These are phyloP conservation scores for Onychostruthus taczanowskii DNA, from an alignment of 2,113 vertebrate species.

Conservation along the genomic window DNA sequence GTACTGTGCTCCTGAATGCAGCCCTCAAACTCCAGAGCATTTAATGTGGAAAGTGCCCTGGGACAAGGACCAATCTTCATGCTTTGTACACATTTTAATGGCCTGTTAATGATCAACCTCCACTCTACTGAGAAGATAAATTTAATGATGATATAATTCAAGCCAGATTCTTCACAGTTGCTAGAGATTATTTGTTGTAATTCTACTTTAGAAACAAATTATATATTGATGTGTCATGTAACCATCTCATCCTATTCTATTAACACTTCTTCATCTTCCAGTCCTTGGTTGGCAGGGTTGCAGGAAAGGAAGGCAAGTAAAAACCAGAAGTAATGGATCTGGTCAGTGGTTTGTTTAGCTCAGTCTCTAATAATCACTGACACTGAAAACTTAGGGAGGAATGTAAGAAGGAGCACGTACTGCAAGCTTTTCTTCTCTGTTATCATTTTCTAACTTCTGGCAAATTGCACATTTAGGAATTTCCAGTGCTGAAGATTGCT, in stretches of 20 bases:
- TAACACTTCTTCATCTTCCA: not conserved
- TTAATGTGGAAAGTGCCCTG: slow-evolving; percentile 61
- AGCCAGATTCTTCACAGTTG: not conserved
- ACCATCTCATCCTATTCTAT: not conserved
- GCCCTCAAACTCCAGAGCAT: not conserved
- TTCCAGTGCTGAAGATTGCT: not conserved
- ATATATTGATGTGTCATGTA: not conserved
- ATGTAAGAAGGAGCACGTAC: not conserved
- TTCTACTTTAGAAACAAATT: not conserved
- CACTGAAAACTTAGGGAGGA: not conserved
- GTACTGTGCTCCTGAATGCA: not conserved
- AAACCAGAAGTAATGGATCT: not conserved
- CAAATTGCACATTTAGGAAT: not conserved
- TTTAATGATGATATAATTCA: not conserved
- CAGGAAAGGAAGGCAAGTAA: not conserved
- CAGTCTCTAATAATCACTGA: not conserved
- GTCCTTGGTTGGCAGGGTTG: not conserved
- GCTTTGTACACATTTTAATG: slow-evolving; percentile 43
- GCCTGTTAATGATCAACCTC: slow-evolving; percentile 47
- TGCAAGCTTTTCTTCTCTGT: not conserved
- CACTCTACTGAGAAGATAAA: not conserved
- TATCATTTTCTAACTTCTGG: not conserved
- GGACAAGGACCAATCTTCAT: slow-evolving; percentile 28
- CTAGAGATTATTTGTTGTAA: not conserved
- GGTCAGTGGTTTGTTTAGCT: not conserved